These are phyloP conservation scores for Perca flavescens DNA, from an alignment of 2,113 vertebrate genomes.

Conservation along the genomic window DNA sequence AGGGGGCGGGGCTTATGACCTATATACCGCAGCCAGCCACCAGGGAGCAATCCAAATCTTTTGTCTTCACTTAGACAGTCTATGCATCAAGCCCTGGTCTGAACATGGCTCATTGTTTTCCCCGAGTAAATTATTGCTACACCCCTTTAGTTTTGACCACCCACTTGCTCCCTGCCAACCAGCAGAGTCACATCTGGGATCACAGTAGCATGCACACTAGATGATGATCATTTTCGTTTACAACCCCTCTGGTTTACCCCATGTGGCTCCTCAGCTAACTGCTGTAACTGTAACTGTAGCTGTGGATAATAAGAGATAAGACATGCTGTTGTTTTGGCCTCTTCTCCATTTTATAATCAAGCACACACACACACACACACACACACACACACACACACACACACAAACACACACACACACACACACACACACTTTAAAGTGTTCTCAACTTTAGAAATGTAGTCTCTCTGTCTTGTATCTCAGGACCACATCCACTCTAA, in stretches of 20 bases:
- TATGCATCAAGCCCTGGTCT: no score
- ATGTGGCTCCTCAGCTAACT: slow-evolving; percentile 12
- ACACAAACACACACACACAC: background rate
- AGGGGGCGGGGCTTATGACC: no score
- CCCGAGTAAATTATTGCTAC: background rate
- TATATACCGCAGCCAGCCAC: no score
- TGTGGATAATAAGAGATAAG: background rate
- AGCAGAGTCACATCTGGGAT: slow-evolving; percentile 34
- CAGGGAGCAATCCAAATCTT: no score
- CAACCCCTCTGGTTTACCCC: slow-evolving; percentile 11
- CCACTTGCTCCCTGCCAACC: background rate
- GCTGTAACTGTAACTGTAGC: background rate
- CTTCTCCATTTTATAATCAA: background rate
- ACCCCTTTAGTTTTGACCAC: slow-evolving; percentile 38
- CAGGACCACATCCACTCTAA: slow-evolving; percentile 3
- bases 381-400: background rate
- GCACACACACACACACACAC: background rate
- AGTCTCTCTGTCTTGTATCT: slow-evolving; percentile 1
- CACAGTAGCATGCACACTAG: background rate
- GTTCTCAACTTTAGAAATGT: slow-evolving; percentile 1
- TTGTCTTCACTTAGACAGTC: no score
- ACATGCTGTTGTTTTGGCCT: slow-evolving; percentile 4
- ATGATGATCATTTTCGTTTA: slow-evolving; percentile 29
- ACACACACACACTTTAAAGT: background rate
- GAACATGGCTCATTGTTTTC: slow-evolving; percentile 8